Conservation (phyloP, 2,797 vertebrate species). For the Aselliscus stoliczkanus region DNA sequence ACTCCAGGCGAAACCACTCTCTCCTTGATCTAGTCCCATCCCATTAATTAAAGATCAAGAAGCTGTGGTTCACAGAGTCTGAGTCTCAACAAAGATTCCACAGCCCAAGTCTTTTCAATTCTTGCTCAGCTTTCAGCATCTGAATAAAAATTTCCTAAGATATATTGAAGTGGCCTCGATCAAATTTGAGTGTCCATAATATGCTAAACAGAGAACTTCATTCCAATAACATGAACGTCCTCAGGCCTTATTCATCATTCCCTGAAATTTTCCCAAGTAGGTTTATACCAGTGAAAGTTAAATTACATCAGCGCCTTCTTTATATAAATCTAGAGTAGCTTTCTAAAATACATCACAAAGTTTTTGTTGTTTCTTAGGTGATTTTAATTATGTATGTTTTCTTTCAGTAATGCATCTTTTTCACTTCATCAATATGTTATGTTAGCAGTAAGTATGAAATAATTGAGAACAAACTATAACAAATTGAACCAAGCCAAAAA, state of each 20-base stretch:
- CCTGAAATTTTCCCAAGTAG: not conserved
- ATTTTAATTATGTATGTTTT: constrained; percentile 53
- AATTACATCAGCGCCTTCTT: constrained; percentile 14
- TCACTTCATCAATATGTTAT: constrained; percentile 59
- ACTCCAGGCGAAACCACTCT: not conserved
- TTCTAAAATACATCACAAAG: not conserved
- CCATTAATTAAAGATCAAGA: not conserved
- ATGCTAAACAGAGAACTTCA: constrained; percentile 15
- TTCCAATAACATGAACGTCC: not conserved
- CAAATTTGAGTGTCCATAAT: not conserved
- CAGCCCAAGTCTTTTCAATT: not conserved
- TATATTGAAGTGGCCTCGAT: not conserved
- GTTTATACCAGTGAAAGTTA: constrained; percentile 14
- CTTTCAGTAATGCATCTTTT: constrained; percentile 42
- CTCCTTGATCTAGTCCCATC: not conserved
- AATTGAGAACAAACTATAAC: constrained; percentile 65
- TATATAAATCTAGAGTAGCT: constrained; percentile 24
- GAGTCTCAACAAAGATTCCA: not conserved
- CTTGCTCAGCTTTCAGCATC: not conserved
- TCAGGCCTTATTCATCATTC: constrained; percentile 28
- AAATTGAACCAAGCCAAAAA: constrained; percentile 58
- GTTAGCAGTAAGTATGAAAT: constrained; percentile 59
- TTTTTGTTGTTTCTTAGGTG: constrained; percentile 46
- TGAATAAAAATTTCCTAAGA: constrained; percentile 24
- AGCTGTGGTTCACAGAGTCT: not conserved